Evolutionary conservation across 2,888 invertebrate genomes (phyloP), one percentile per base, ranked within the genome.

Genomic region (Zygaena filipendulae): DNA sequence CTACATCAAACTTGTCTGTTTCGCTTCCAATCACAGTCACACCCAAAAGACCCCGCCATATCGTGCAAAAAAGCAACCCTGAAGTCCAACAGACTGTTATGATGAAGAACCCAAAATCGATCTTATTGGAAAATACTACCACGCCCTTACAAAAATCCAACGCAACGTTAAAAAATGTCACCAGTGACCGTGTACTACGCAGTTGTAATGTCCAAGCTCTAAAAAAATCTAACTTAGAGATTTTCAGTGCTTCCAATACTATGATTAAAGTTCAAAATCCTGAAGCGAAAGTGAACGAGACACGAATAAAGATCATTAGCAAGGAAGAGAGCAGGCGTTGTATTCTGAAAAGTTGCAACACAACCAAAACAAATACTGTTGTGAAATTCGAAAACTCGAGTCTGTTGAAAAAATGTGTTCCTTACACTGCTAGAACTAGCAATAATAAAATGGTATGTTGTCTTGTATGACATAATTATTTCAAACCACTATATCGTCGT

Each of bases 161-260:
- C 11, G 21, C 38, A 0, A n/a, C n/a, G n/a, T n/a, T n/a, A n/a
- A n/a, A n/a, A n/a, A n/a, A n/a, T n/a, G n/a, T n/a, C n/a, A n/a
- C n/a, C n/a, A 59, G 61, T 25, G 66, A 64, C 27, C 39, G 69
- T 36, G 58, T 69, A 0, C 39, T 74, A 3, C 47, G 70, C 5
- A 72, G 70, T 36, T 68, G 42, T 27, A 52, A 45, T 24, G 13
- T 42, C 7, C 56, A 47, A 32, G 23, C 30, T 21, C 26, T 39
- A 13, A 36, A 39, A 23, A 36, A 40, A 27, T 34, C 50, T 0
- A 50, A 48, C 22, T 52, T 52, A 32, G 46, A 42, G 6, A 21
- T 46, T 9, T 19, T 36, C 7, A 37, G 29, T 4, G 13, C 38
- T 3, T 44, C 39, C 10, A 38, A 43, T 12, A 30, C 37, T 8